Evolutionary conservation across 2,888 invertebrate genomes (phyloP).

Genomic region (Xanthorhoe designata): DNA sequence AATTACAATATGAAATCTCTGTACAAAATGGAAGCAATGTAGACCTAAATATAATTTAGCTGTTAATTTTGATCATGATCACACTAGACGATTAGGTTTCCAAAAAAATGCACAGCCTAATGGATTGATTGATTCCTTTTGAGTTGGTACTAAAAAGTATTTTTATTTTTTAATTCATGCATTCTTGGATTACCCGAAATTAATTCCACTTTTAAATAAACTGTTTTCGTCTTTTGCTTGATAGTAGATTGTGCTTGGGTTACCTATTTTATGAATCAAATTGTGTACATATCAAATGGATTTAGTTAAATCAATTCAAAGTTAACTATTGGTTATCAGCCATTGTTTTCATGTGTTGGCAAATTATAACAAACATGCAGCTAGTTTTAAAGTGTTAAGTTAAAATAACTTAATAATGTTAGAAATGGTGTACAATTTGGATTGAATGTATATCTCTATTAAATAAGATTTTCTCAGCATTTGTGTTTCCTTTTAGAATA

Average conservation of each 20-base stretch:
- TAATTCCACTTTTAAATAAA: not conserved
- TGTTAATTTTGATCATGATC: not conserved
- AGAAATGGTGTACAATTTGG: conserved; percentile 30
- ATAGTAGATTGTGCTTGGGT: not conserved
- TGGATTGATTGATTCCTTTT: not conserved
- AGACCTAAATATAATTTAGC: not conserved
- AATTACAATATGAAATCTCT: not conserved
- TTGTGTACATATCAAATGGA: conserved; percentile 31
- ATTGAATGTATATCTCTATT: conserved; percentile 33
- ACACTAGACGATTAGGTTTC: not conserved
- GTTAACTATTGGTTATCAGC: conserved; percentile 3
- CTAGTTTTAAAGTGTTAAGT: conserved; percentile 21
- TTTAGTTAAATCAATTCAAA: conserved; percentile 14
- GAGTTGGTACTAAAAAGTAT: not conserved
- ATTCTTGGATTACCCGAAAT: too few species aligned
- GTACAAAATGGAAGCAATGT: not conserved
- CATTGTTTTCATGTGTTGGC: conserved; percentile 2
- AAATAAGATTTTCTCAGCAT: conserved; percentile 30
- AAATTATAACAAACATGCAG: not conserved
- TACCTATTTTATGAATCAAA: conserved; percentile 10
- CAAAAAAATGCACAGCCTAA: not conserved
- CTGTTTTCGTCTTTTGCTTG: not conserved
- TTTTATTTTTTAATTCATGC: too few species aligned
- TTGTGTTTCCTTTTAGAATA: conserved; percentile 25
- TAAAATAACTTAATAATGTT: conserved; percentile 20